Percentiles rank a stretch among this genome's conserved stretches.
Evolutionary conservation across 2,797 vertebrate species (phyloP).

Genomic region (Streptopelia turtur): DNA sequence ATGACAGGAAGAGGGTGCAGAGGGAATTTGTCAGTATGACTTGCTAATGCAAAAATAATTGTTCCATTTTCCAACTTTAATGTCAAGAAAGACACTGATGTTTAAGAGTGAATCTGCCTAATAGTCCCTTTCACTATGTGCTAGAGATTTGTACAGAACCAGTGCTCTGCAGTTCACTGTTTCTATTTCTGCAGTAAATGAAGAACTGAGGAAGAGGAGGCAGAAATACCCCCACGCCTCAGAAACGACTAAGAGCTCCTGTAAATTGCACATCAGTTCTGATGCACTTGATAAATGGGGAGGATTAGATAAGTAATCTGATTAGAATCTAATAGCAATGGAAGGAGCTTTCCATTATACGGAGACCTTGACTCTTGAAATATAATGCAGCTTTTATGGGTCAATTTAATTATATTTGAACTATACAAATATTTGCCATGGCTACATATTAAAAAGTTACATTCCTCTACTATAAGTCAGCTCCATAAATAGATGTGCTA

Average conservation of each 20-base stretch:
- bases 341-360: constrained; percentile 1
- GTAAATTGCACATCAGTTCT: not conserved
- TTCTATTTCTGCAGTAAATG: not conserved
- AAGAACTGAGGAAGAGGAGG: not conserved
- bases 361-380: not conserved
- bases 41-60: constrained; percentile 72
- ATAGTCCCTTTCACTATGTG: not conserved
- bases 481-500: not conserved
- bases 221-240: not conserved
- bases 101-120: constrained; percentile 27
- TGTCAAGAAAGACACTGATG: constrained; percentile 49
- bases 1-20: constrained; percentile 37
- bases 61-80: constrained; percentile 67
- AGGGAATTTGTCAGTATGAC: constrained; percentile 66
- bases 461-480: not conserved
- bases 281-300: constrained; percentile 4
- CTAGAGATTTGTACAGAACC: not conserved
- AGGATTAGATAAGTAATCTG: constrained; percentile 22
- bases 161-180: not conserved
- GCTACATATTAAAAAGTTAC: constrained; percentile 5
- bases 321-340: not conserved
- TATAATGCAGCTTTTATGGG: constrained; percentile 18
- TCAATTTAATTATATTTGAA: constrained; percentile 21
- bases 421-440: constrained; percentile 36
- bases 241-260: not conserved